Percentiles rank a stretch among this genome's conserved stretches.
Conservation (phyloP, 2,797 vertebrate species). For the Anguilla pacifica region DNA sequence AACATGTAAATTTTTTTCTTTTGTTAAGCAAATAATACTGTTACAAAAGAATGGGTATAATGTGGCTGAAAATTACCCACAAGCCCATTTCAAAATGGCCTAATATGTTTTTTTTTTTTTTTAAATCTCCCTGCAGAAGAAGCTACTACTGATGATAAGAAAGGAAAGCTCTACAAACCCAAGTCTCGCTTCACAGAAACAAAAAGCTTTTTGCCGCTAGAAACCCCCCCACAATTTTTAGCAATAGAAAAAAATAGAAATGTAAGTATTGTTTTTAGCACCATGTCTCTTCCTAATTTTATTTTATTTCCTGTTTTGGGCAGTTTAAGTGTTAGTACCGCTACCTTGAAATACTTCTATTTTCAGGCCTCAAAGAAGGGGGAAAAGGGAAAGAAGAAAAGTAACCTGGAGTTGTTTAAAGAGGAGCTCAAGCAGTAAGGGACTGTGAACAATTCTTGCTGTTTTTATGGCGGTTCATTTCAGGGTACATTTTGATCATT, state of each 20-base stretch:
- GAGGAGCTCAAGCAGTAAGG: constrained; percentile 98
- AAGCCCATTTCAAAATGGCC: background rate
- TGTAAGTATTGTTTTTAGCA: constrained; percentile 73
- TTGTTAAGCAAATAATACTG: background rate
- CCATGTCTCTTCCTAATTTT: background rate
- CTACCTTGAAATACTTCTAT: constrained; percentile 32
- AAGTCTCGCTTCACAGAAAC: constrained; percentile 88
- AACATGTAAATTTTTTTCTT: background rate
- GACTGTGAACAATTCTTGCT: background rate
- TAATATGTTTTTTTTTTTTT: background rate
- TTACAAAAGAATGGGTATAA: background rate
- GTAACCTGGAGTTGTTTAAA: constrained; percentile 98
- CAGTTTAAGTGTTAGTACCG: background rate
- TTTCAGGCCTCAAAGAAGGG: constrained; percentile 85
- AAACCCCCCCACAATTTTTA: constrained; percentile 87
- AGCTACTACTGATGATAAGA: constrained; percentile 88
- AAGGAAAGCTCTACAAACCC: constrained; percentile 95
- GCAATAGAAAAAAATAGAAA: constrained; percentile 86
- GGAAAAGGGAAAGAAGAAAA: constrained; percentile 99
- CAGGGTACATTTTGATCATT: background rate
- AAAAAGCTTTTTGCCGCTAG: constrained; percentile 79
- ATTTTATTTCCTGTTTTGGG: background rate
- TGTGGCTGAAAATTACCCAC: background rate
- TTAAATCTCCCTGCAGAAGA: constrained; percentile 79
- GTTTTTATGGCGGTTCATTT: background rate